Conservation (phyloP, 2,888 invertebrate genomes). For the Carabus problematicus region DNA sequence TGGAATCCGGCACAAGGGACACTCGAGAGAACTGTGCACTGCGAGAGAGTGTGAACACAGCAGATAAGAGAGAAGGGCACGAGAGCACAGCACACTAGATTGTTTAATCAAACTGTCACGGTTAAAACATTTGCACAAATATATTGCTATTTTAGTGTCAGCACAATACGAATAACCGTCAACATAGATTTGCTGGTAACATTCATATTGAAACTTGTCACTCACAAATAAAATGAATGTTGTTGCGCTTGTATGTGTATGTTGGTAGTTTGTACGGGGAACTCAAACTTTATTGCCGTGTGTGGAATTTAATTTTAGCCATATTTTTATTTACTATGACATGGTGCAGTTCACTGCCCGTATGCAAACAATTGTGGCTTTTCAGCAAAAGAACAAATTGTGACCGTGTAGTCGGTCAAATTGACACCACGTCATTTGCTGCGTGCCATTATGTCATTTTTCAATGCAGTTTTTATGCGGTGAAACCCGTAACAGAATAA, state of each 20-base stretch:
- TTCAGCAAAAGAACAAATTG: conserved; percentile 5
- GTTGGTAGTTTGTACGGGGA: too few relatives aligned
- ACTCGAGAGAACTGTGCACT: too few relatives aligned
- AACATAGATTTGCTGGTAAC: conserved; percentile 38
- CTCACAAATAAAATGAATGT: conserved; percentile 39
- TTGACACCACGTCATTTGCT: too few relatives aligned
- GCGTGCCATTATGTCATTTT: background rate
- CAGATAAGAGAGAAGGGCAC: background rate
- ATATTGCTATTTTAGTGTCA: conserved; percentile 37
- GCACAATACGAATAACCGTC: conserved; percentile 38
- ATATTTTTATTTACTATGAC: conserved; percentile 31
- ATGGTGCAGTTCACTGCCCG: conserved; percentile 16
- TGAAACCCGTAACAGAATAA: too few relatives aligned
- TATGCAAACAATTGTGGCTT: conserved; percentile 10
- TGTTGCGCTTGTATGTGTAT: background rate
- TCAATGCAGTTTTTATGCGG: background rate
- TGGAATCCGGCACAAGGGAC: too few relatives aligned
- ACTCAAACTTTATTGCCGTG: conserved; percentile 36
- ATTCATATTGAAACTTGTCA: conserved; percentile 42
- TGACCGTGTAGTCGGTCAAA: background rate
- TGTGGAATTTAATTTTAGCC: conserved; percentile 35
- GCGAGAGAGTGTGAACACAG: background rate
- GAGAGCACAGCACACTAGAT: conserved; percentile 16
- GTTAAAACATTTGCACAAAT: conserved; percentile 40
- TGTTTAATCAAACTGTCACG: conserved; percentile 41